Evolutionary conservation across 1,140 invertebrate genomes (phyloP), one percentile per base, ranked within the genome.

Genomic region (Condylostylus longicornis): DNA sequence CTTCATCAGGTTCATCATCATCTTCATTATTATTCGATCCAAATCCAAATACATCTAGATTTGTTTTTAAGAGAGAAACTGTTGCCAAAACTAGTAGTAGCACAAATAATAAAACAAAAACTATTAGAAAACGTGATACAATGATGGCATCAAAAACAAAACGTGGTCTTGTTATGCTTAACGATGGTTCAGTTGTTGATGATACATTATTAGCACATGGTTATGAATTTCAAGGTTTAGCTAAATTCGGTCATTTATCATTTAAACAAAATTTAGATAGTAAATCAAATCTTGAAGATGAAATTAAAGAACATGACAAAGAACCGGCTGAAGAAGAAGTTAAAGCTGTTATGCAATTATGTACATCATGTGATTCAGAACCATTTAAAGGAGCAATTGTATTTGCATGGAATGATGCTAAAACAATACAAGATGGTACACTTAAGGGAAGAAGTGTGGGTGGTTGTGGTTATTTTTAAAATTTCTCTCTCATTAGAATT

Each of bases 291-390:
- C 35, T 61, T 14, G 46, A 59, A 44, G 48, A 64, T 60, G 51
- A 59, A 37, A 53, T 63, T 32, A 51, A 67, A 56, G 63, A 69
- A 27, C 70, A 80, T 20, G 78, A 81, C 45, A 65, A 77, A n/a
- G 81, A 84, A 44, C 80, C 81, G 0, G 82, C 82, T 1, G 81
- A 85, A 53, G 79, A 72, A 15, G 82, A 86, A 54, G 81, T 84
- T 0, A 75, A 66, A 41, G 72, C 73, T 2, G 77, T 84, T 2
- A 81, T 84, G 75, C 67, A 74, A 44, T 60, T 82, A 2, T 86
- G 82, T 52, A 72, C 72, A 28, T 77, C 72, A 3, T 84, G 81
- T 42, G 62, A 71, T 9, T 50, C 65, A 0, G 82, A 85, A 47
- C 80, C 82, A 0, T 85, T 84, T 62, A 72, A 71, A 19, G 80